Evolutionary conservation across 2,797 vertebrate species (phyloP).

Genomic region (Crenichthys baileyi): DNA sequence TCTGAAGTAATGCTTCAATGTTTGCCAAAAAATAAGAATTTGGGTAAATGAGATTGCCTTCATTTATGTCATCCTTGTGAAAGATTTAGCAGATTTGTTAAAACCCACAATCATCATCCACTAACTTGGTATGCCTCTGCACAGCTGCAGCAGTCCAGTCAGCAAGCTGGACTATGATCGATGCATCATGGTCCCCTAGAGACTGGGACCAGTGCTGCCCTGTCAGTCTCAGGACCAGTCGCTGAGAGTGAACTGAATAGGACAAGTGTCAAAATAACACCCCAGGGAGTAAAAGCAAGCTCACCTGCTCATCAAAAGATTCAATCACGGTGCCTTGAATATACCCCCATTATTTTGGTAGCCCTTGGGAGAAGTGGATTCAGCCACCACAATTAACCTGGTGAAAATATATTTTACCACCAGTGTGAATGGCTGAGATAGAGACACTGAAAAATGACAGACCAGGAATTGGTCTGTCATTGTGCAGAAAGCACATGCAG

Average conservation of each 20-base stretch:
- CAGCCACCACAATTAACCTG: conserved; percentile 88
- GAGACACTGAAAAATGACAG: conserved; percentile 63
- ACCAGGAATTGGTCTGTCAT: conserved; percentile 69
- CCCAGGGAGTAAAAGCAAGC: conserved; percentile 83
- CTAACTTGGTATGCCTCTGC: conserved; percentile 39
- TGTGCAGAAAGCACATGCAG: conserved; percentile 53
- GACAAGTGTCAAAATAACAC: conserved; percentile 86
- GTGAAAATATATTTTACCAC: conserved; percentile 85
- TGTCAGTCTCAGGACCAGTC: conserved; percentile 89
- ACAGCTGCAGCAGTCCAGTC: conserved; percentile 78
- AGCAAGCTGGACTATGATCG: conserved; percentile 85
- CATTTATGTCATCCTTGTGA: conserved; percentile 8
- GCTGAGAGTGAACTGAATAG: conserved; percentile 82
- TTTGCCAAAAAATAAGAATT: neutral
- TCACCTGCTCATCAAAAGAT: conserved; percentile 93
- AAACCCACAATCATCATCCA: conserved; percentile 29
- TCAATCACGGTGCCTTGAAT: conserved; percentile 83
- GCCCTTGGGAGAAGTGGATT: conserved; percentile 69
- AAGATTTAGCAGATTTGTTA: conserved; percentile 63
- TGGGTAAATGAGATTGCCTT: neutral
- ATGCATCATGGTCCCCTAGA: conserved; percentile 84
- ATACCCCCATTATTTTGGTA: conserved; percentile 28
- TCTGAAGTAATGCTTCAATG: neutral
- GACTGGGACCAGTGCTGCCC: conserved; percentile 83
- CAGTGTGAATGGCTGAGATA: conserved; percentile 35